Evolutionary conservation across 2,888 invertebrate species (phyloP).

Genomic region (Priocnemis perturbator): DNA sequence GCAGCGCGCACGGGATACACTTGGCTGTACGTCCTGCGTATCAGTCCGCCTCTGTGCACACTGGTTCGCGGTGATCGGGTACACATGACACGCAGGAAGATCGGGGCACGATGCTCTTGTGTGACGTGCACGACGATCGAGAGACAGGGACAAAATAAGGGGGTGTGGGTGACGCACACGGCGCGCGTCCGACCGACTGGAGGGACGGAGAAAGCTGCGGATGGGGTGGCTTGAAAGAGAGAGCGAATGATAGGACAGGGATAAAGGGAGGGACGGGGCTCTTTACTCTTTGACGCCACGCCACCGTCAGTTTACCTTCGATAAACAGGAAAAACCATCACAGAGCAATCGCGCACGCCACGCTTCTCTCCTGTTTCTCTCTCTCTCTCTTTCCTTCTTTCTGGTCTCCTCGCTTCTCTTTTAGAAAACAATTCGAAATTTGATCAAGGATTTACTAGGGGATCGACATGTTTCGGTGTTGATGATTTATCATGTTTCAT

Average conservation of each 20-base stretch:
- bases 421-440: no score
- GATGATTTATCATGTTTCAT: no score
- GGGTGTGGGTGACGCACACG: background rate
- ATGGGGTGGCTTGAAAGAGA: background rate
- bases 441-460: no score
- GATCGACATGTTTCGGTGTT: no score
- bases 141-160: constrained; percentile 8
- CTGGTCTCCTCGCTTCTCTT: background rate
- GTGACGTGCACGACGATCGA: constrained; percentile 2
- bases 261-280: constrained; percentile 23
- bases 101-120: background rate
- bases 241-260: constrained; percentile 11
- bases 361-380: constrained; percentile 21
- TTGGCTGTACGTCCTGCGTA: constrained; percentile 6
- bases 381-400: background rate
- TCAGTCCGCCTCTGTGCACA: constrained; percentile 8
- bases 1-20: background rate
- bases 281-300: constrained; percentile 50
- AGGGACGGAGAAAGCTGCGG: constrained; percentile 10
- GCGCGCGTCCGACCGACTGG: constrained; percentile 2
- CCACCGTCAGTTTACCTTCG: constrained; percentile 53
- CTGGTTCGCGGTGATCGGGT: constrained; percentile 8
- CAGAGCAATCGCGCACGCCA: constrained; percentile 46
- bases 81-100: background rate
- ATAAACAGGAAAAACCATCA: constrained; percentile 56